phyloP scores from a whole-genome alignment of 2,113 vertebrate genomes.

The Heterotilapia buettikoferi region DNA sequence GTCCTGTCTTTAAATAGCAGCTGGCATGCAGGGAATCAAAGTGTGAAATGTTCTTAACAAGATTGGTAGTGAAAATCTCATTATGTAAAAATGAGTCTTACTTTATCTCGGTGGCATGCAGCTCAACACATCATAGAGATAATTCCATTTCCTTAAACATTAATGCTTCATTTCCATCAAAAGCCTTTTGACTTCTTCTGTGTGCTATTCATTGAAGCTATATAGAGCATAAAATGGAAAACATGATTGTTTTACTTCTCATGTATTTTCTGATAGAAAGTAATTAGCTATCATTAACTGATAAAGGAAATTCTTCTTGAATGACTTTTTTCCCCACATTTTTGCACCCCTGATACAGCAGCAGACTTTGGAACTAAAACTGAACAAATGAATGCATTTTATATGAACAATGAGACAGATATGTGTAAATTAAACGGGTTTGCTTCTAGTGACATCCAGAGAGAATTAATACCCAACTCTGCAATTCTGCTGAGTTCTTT shows the following conservation, averaged over 20 bases:
- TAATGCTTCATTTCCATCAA: conserved; percentile 3
- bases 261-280: not conserved
- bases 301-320: not conserved
- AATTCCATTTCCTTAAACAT: not conserved
- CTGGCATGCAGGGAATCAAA: not conserved
- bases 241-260: not conserved
- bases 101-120: not conserved
- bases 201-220: not conserved
- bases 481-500: not conserved
- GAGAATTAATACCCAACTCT: not conserved
- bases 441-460: not conserved
- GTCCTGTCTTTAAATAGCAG: not conserved
- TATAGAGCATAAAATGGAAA: not conserved
- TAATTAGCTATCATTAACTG: not conserved
- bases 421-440: not conserved
- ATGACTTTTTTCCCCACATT: not conserved
- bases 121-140: not conserved
- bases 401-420: not conserved
- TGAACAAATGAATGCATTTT: not conserved
- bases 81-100: conserved; percentile 1
- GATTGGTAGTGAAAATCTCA: not conserved
- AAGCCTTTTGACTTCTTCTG: not conserved
- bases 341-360: not conserved
- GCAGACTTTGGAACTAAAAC: not conserved
- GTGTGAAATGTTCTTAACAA: not conserved